Conservation (phyloP, 2,888 invertebrate genomes). For the Limnephilus rhombicus region DNA sequence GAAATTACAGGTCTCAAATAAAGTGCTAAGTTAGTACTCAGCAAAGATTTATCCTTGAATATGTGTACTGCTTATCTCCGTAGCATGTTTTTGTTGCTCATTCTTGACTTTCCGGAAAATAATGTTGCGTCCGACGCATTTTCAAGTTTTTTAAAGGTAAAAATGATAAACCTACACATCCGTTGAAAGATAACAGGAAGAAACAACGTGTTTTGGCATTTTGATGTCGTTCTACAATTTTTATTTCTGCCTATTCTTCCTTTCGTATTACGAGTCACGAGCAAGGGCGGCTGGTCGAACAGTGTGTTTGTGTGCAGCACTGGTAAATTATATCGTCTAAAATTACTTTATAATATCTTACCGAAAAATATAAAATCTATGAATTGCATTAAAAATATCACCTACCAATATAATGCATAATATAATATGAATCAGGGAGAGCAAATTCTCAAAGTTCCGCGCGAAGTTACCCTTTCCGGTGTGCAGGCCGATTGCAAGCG, state of each 20-base stretch:
- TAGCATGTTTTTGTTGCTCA: not conserved
- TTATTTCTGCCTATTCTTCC: not conserved
- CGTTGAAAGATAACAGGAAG: not conserved
- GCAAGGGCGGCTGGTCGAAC: no score
- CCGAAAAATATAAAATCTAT: no score
- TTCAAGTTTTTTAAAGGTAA: not conserved
- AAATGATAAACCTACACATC: not conserved
- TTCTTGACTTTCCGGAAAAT: not conserved
- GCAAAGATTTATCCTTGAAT: conserved; percentile 18
- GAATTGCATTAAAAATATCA: no score
- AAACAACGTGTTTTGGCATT: not conserved
- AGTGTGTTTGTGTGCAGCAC: no score
- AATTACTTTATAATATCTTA: no score
- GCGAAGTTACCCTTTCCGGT: no score
- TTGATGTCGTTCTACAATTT: not conserved
- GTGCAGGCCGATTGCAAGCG: no score
- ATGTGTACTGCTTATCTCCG: conserved; percentile 33
- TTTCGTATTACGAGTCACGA: not conserved
- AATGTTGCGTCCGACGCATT: not conserved
- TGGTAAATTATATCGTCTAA: no score
- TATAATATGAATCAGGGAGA: no score
- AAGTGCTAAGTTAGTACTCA: conserved; percentile 36
- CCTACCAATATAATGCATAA: no score
- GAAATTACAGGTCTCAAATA: conserved; percentile 44
- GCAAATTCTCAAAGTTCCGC: no score